These are phyloP conservation scores for Callithrix jacchus DNA, from an alignment of 2,113 vertebrate species.

Conservation along the genomic window DNA sequence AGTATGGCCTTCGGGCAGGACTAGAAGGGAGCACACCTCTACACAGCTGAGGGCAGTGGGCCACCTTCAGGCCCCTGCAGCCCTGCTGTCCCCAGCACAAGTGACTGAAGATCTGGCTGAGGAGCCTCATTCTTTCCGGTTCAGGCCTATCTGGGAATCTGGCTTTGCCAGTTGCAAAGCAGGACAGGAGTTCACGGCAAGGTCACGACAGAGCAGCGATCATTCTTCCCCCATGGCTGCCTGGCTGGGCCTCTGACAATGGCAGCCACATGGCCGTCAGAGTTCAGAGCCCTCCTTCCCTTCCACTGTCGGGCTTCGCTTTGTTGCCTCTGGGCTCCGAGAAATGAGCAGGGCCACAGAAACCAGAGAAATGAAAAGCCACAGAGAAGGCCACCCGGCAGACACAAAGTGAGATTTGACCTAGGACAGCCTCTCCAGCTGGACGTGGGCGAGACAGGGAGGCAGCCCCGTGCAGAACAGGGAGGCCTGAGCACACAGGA, in stretches of 20 bases:
- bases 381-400: background rate
- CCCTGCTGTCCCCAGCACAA: background rate
- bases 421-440: background rate
- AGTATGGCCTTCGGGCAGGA: rapidly evolving
- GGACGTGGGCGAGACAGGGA: rapidly evolving
- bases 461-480: background rate
- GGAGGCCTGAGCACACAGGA: rapidly evolving
- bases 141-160: background rate
- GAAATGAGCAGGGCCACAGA: rapidly evolving
- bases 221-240: too few relatives aligned
- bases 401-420: background rate
- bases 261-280: background rate
- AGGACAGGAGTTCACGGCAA: background rate
- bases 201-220: rapidly evolving
- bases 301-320: background rate
- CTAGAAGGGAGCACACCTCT: background rate
- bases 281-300: background rate
- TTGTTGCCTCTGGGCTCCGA: background rate
- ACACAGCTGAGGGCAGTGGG: background rate
- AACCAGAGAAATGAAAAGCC: background rate
- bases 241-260: background rate
- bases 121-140: background rate
- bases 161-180: background rate
- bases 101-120: background rate
- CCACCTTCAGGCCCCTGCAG: background rate